Percentiles rank a stretch among this genome's conserved stretches.
Evolutionary conservation across 53 echinoderm and acorn worm genomes (phyloP).

Genomic region (Stichopus horrens): DNA sequence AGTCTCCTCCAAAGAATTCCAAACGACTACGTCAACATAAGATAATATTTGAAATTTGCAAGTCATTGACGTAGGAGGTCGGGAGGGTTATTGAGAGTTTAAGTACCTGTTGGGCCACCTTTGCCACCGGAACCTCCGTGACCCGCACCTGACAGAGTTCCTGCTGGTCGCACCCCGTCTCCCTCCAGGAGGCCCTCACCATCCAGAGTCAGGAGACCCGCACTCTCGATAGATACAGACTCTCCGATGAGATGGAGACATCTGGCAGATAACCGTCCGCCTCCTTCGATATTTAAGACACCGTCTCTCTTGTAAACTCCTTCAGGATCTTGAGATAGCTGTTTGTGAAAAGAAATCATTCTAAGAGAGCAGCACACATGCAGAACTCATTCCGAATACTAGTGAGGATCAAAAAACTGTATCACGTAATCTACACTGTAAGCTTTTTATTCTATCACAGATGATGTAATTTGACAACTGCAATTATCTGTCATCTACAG

Average conservation of each 20-base stretch:
- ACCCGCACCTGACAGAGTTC: slow-evolving; percentile 59
- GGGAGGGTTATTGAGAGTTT: too few relatives aligned
- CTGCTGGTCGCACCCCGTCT: slow-evolving; percentile 52
- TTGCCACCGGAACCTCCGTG: slow-evolving; percentile 73
- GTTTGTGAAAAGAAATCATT: not conserved
- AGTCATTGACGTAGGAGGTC: not conserved
- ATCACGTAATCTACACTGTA: too few relatives aligned
- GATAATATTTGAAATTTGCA: too few relatives aligned
- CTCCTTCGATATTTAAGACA: slow-evolving; percentile 79
- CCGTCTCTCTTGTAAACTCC: slow-evolving; percentile 79
- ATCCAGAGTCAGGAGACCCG: slow-evolving; percentile 57
- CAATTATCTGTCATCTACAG: too few relatives aligned
- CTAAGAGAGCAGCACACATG: not conserved
- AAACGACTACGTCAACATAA: too few relatives aligned
- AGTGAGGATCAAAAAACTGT: too few relatives aligned
- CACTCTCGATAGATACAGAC: slow-evolving; percentile 65
- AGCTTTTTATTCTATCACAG: too few relatives aligned
- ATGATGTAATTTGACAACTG: too few relatives aligned
- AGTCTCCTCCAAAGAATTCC: too few relatives aligned
- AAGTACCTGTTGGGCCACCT: slow-evolving; percentile 54
- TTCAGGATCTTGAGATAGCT: slow-evolving; percentile 64
- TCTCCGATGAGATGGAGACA: slow-evolving; percentile 63
- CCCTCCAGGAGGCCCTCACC: slow-evolving; percentile 67
- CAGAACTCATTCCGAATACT: too few relatives aligned
- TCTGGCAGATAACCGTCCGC: slow-evolving; percentile 60